Percentiles rank a stretch among this genome's conserved stretches.
Evolutionary conservation across 2,113 vertebrate species (phyloP).

Genomic region (Stigmatopora nigra): DNA sequence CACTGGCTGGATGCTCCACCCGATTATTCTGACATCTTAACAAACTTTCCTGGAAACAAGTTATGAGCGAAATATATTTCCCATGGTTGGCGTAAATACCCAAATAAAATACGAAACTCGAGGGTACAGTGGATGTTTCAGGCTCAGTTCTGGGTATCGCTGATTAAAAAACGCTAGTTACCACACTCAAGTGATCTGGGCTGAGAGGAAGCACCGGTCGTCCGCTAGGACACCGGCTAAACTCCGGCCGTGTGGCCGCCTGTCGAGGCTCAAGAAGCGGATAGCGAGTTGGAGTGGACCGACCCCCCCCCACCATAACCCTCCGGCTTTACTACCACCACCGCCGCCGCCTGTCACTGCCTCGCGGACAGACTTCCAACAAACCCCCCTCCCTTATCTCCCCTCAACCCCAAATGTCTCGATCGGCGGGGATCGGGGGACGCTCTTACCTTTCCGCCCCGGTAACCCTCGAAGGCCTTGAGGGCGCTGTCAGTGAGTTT

Average conservation of each 20-base stretch:
- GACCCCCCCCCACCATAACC: slow-evolving; percentile 35
- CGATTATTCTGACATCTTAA: slow-evolving; percentile 39
- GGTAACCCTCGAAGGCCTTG: slow-evolving; percentile 84
- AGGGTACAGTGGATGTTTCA: background rate
- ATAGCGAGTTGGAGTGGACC: slow-evolving; percentile 20
- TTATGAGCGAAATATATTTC: background rate
- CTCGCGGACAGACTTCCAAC: slow-evolving; percentile 12
- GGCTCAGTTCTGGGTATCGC: slow-evolving; percentile 15
- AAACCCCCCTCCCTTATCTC: background rate
- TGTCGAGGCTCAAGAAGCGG: slow-evolving; percentile 18
- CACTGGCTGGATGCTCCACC: slow-evolving; percentile 20
- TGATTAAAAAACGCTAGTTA: background rate
- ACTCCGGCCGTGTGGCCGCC: slow-evolving; percentile 4
- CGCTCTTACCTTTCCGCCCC: slow-evolving; percentile 77
- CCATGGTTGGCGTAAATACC: background rate
- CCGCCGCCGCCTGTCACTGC: slow-evolving; percentile 44
- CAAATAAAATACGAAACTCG: background rate
- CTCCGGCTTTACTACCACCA: background rate
- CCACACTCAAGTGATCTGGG: background rate
- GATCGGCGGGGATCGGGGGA: background rate
- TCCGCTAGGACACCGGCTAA: background rate
- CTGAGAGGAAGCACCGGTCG: background rate
- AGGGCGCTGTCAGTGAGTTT: slow-evolving; percentile 94
- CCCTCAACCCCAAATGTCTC: slow-evolving; percentile 13
- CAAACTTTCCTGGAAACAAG: slow-evolving; percentile 53